Conservation (phyloP, 2,888 invertebrate species). For the Miltochrista miniata region DNA sequence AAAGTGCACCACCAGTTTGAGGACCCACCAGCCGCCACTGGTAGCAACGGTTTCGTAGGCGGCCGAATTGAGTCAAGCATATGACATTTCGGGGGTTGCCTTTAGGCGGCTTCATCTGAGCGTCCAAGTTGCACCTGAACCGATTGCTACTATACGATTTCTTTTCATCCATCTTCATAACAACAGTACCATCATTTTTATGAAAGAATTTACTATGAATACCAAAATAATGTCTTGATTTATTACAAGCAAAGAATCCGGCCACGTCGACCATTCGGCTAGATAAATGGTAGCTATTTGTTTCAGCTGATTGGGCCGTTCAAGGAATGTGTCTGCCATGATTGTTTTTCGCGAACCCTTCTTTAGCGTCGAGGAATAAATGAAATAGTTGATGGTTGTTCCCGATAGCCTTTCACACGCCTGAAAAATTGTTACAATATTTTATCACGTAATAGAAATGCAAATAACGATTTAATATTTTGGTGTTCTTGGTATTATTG, state of each 20-base stretch:
- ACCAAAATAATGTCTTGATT: slow-evolving; percentile 33
- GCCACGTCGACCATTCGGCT: slow-evolving; percentile 39
- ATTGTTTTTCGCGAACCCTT: slow-evolving; percentile 79
- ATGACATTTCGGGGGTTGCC: no score
- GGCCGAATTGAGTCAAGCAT: no score
- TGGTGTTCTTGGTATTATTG: no score
- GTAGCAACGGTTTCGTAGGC: no score
- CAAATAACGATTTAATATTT: no score
- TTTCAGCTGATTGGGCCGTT: slow-evolving; percentile 75
- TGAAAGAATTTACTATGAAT: slow-evolving; percentile 8
- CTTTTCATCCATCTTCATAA: no score
- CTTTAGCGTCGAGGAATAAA: slow-evolving; percentile 52
- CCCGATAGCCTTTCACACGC: slow-evolving; percentile 62
- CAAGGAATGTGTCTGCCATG: slow-evolving; percentile 66
- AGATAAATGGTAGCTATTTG: slow-evolving; percentile 68
- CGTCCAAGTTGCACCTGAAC: no score
- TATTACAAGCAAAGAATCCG: slow-evolving; percentile 25
- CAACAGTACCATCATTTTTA: background rate
- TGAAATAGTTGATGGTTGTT: slow-evolving; percentile 56
- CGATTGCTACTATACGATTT: no score
- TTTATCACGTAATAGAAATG: slow-evolving; percentile 17
- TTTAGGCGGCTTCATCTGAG: no score
- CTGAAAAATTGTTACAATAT: slow-evolving; percentile 43
- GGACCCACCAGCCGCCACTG: no score
- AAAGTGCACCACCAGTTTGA: no score